Conservation (phyloP, 2,888 invertebrate genomes). For the Tetramorium bicarinatum region DNA sequence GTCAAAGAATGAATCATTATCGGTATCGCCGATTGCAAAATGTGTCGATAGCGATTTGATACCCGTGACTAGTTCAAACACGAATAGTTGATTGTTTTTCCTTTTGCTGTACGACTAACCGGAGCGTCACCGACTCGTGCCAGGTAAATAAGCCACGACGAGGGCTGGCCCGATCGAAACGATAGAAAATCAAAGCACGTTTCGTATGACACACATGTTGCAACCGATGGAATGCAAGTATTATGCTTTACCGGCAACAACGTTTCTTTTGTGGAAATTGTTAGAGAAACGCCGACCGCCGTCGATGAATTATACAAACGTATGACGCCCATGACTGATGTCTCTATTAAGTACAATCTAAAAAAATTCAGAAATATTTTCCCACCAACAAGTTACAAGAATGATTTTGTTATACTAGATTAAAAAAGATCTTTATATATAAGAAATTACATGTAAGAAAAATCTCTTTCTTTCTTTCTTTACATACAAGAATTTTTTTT, state of each 20-base stretch:
- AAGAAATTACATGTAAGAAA: too few species aligned
- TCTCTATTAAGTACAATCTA: neutral
- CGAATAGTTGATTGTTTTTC: conserved; percentile 50
- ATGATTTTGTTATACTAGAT: neutral
- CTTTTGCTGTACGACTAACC: conserved; percentile 60
- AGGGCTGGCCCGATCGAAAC: conserved; percentile 74
- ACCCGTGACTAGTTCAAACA: conserved; percentile 48
- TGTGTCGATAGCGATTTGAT: conserved; percentile 44
- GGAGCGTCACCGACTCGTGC: conserved; percentile 57
- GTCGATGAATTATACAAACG: conserved; percentile 45
- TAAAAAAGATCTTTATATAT: too few species aligned
- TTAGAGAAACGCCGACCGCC: conserved; percentile 57
- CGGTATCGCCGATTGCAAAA: conserved; percentile 48
- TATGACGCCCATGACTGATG: conserved; percentile 20
- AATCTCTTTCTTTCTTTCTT: too few species aligned
- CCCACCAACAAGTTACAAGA: neutral
- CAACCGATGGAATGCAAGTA: conserved; percentile 83
- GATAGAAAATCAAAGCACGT: conserved; percentile 84
- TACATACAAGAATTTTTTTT: too few species aligned
- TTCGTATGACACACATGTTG: conserved; percentile 85
- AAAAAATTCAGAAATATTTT: neutral
- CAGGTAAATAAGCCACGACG: conserved; percentile 80
- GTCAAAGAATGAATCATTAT: conserved; percentile 45
- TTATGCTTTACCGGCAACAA: conserved; percentile 73
- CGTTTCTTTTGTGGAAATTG: conserved; percentile 75